Percentiles rank a stretch among this genome's conserved stretches.
phyloP scores from a whole-genome alignment of 2,797 vertebrate species.

The Phrynocephalus forsythii region DNA sequence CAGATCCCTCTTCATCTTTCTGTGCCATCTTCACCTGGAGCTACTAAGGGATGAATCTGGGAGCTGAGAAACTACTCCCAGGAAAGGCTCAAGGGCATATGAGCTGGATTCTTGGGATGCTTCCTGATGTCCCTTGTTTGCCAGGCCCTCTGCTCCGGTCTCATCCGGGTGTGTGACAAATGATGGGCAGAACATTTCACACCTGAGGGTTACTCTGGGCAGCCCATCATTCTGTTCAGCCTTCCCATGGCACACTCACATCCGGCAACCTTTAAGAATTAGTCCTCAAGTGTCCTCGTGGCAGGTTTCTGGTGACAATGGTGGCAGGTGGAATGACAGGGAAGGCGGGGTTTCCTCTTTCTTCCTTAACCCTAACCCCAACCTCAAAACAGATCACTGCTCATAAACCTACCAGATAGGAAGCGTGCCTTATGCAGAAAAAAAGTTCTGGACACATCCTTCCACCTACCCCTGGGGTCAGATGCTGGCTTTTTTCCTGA shows the following conservation, averaged over 20 bases:
- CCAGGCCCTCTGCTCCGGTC: fast-evolving
- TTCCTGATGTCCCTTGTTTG: slow-evolving; percentile 22
- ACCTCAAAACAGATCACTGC: not conserved
- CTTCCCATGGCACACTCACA: slow-evolving; percentile 22
- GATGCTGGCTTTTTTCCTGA: too few relatives aligned
- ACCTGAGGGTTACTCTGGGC: not conserved
- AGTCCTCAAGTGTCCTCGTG: slow-evolving; percentile 40
- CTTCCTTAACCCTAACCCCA: not conserved
- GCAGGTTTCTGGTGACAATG: not conserved
- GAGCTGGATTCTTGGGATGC: not conserved
- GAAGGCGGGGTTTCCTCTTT: not conserved
- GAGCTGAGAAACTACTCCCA: not conserved
- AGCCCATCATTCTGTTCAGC: not conserved
- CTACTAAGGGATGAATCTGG: not conserved
- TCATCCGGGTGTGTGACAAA: fast-evolving
- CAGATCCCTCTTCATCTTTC: not conserved
- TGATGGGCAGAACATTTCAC: fast-evolving
- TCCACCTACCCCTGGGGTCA: too few relatives aligned
- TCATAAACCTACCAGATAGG: slow-evolving; percentile 54
- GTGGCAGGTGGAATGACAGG: slow-evolving; percentile 40
- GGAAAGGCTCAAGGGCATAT: fast-evolving
- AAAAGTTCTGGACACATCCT: too few relatives aligned
- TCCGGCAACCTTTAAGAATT: slow-evolving; percentile 36
- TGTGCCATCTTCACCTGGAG: not conserved
- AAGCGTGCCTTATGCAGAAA: slow-evolving; percentile 56